Evolutionary conservation across 1,140 invertebrate genomes (phyloP).

Genomic region (Ptiloglossa arizonensis): DNA sequence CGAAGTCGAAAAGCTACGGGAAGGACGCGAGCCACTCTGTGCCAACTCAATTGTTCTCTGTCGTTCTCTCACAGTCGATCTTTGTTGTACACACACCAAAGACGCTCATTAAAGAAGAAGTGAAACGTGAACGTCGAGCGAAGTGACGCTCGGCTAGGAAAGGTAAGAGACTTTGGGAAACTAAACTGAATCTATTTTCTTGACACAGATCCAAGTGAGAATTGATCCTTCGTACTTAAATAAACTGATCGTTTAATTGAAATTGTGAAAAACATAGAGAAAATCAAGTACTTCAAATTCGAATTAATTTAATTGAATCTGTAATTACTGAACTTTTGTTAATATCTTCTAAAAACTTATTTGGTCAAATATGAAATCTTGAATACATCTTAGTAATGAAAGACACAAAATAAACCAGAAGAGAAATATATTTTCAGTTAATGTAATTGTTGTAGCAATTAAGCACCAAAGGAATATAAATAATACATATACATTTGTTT

Average conservation of each 20-base stretch:
- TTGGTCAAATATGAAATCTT: not conserved
- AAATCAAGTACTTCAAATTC: not conserved
- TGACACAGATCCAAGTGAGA: conserved; percentile 13
- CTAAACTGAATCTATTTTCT: conserved; percentile 8
- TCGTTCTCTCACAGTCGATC: not conserved
- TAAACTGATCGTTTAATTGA: not conserved
- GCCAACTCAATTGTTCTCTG: not conserved
- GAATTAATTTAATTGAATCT: not conserved
- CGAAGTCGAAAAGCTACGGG: not conserved
- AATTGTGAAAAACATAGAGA: not conserved
- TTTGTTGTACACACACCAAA: not conserved
- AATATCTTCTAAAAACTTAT: not conserved
- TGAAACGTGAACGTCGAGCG: conserved; percentile 43
- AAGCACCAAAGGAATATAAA: not conserved
- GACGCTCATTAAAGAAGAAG: not conserved
- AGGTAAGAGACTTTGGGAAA: conserved; percentile 39
- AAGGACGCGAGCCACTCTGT: not conserved
- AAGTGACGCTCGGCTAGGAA: conserved; percentile 41
- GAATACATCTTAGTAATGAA: not conserved
- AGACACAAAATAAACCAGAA: not conserved
- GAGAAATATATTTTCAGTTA: not conserved
- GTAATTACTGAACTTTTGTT: not conserved
- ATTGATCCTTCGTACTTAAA: not conserved
- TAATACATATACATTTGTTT: not conserved
- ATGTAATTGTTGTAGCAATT: not conserved